Evolutionary conservation across 2,888 invertebrate genomes (phyloP).

Genomic region (Himalopsyche anomala): DNA sequence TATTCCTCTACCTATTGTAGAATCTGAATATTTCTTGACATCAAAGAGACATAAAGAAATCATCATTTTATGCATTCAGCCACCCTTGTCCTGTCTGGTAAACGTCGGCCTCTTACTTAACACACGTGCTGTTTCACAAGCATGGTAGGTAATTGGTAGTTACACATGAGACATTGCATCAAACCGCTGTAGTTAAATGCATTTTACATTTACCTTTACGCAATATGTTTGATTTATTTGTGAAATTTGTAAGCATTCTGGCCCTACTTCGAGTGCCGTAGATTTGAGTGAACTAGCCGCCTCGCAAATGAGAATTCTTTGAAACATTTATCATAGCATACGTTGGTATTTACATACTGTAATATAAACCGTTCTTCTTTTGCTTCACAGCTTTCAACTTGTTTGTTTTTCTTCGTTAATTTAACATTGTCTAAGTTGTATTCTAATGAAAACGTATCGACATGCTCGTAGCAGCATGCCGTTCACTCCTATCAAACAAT

Average conservation of each 20-base stretch:
- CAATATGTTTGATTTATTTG: constrained; percentile 37
- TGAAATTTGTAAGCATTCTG: not conserved
- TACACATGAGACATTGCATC: constrained; percentile 21
- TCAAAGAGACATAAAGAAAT: too few relatives aligned
- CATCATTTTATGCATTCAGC: not conserved
- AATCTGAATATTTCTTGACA: too few relatives aligned
- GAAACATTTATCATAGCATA: not conserved
- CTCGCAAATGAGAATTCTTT: not conserved
- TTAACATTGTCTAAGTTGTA: not conserved
- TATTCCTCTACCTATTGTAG: too few relatives aligned
- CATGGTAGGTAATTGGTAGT: constrained; percentile 30
- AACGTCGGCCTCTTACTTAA: not conserved
- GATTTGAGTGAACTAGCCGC: not conserved
- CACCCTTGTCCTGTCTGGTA: not conserved
- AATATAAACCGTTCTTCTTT: not conserved
- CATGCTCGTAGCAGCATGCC: not conserved
- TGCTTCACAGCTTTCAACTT: not conserved
- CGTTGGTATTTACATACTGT: not conserved
- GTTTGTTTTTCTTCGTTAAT: not conserved
- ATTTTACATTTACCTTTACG: not conserved
- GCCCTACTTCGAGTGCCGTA: not conserved
- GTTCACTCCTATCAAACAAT: not conserved
- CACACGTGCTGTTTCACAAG: constrained; percentile 31
- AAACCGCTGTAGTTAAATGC: constrained; percentile 8
- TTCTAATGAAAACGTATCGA: not conserved